Evolutionary conservation across 2,113 vertebrate genomes (phyloP).

Genomic region (Solea solea): DNA sequence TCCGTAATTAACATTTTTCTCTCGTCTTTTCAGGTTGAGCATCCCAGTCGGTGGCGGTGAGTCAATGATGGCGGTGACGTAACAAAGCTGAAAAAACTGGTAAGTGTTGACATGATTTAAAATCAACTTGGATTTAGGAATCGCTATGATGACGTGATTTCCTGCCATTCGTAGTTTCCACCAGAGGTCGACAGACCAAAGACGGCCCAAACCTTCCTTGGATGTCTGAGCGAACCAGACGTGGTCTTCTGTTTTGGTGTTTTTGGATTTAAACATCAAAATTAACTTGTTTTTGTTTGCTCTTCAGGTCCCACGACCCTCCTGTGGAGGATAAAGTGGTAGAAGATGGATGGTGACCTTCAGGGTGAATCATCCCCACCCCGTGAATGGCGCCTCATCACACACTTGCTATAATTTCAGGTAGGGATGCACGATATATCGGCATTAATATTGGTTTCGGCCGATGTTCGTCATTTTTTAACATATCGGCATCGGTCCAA

Average conservation of each 20-base stretch:
- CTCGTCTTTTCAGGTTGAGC: neutral
- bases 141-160: constrained; percentile 52
- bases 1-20: neutral
- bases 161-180: constrained; percentile 66
- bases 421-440: no score
- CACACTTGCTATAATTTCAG: neutral
- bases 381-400: neutral
- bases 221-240: constrained; percentile 24
- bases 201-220: constrained; percentile 66
- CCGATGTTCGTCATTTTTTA: no score
- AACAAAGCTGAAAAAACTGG: no score
- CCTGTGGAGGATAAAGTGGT: no score
- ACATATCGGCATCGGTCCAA: no score
- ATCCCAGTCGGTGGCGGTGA: neutral
- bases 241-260: neutral
- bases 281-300: neutral
- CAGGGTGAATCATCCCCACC: neutral
- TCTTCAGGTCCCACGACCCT: neutral
- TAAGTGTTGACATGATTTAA: no score
- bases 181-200: constrained; percentile 53
- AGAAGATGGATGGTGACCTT: neutral
- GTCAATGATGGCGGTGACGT: no score
- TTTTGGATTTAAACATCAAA: neutral
- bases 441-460: no score
- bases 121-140: neutral